A percentile compares a stretch with the other conserved stretches of the same genome.
These are phyloP conservation scores for Subanguina moxae DNA, from an alignment of 1,140 invertebrate genomes.

Conservation along the genomic window DNA sequence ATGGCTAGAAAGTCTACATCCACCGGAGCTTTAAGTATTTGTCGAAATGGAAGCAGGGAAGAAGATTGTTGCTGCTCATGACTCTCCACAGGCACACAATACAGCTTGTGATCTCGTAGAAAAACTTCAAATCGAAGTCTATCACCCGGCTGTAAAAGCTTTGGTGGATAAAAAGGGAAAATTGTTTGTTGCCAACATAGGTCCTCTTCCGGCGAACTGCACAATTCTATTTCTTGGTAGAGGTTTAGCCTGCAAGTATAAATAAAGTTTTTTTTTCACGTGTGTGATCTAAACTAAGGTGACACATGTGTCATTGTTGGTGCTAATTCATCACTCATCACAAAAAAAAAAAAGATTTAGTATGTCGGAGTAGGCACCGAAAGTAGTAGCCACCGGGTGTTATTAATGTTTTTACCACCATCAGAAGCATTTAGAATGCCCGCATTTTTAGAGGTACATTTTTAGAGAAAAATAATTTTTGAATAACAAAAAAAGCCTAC, in stretches of 20 bases:
- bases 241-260: constrained; percentile 19
- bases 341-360: too few relatives aligned
- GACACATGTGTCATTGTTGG: too few relatives aligned
- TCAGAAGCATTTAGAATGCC: too few relatives aligned
- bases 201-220: constrained; percentile 24
- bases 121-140: constrained; percentile 26
- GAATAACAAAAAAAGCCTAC: background rate
- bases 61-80: background rate
- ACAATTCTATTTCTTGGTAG: constrained; percentile 26
- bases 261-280: too few relatives aligned
- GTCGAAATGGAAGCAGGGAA: background rate
- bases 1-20: constrained; percentile 24
- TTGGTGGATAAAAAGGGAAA: constrained; percentile 29
- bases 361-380: too few relatives aligned
- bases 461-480: background rate
- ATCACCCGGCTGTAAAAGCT: constrained; percentile 10
- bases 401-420: too few relatives aligned
- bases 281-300: too few relatives aligned
- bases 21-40: constrained; percentile 17
- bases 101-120: constrained; percentile 21
- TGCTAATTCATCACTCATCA: too few relatives aligned
- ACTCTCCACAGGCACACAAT: constrained; percentile 11
- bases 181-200: constrained; percentile 33
- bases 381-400: too few relatives aligned
- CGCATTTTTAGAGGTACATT: too few relatives aligned